Evolutionary conservation across 2,113 vertebrate genomes (phyloP).

Genomic region (Chrysemys picta): DNA sequence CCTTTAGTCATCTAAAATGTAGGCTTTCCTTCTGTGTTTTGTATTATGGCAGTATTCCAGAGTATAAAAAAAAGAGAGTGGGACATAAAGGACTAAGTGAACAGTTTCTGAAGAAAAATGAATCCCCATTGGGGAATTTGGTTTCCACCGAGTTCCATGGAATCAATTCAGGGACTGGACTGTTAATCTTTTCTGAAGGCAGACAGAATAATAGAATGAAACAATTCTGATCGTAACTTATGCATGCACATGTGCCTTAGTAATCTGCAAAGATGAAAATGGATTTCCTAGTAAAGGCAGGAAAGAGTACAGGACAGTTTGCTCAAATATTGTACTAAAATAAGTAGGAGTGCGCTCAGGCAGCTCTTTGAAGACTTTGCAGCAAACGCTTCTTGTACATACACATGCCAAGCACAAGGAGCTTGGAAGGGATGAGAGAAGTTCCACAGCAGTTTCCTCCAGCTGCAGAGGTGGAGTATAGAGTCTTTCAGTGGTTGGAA

Average conservation of each 20-base stretch:
- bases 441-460: not conserved
- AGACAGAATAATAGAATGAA: not conserved
- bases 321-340: slow-evolving; percentile 7
- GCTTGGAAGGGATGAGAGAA: not conserved
- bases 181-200: not conserved
- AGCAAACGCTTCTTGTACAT: not conserved
- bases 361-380: not conserved
- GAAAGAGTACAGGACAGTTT: not conserved
- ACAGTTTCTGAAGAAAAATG: slow-evolving; percentile 18
- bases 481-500: not conserved
- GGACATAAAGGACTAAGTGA: slow-evolving; percentile 55
- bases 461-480: not conserved
- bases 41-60: slow-evolving; percentile 52
- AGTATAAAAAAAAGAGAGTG: slow-evolving; percentile 28
- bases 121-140: slow-evolving; percentile 45
- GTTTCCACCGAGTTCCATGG: slow-evolving; percentile 29
- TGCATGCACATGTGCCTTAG: not conserved
- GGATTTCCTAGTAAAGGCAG: slow-evolving; percentile 12
- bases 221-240: not conserved
- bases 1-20: slow-evolving; percentile 23
- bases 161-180: slow-evolving; percentile 44
- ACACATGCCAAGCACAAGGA: not conserved
- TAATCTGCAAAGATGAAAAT: not conserved
- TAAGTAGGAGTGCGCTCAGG: not conserved
- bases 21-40: slow-evolving; percentile 54